Base-by-base conservation (phyloP, 2,888 invertebrate species). In the Lottia scabra region DNA sequence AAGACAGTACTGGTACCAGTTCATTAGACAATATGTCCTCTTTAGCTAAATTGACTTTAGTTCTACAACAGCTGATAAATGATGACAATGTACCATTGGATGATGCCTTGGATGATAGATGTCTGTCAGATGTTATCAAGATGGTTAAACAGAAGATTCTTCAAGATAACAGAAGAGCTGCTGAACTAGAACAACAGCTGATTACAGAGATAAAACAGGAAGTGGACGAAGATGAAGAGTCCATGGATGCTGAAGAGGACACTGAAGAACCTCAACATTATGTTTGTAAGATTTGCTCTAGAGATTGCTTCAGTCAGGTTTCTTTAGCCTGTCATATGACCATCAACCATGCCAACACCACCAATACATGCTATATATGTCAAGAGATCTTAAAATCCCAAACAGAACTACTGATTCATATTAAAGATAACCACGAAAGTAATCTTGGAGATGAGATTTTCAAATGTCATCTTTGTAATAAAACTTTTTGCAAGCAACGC, bases 381-480 rank as follows among this genome's bases (percentile, higher is more conserved):
- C 38, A 38, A 1, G 38, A 38, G 10, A 38, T 38, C 38, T 38
- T 38, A 1, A 38, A 38, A 1, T 5, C 38, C 10, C 38, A 38
- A 38, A 38, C 38, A 5, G 38, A 38, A 38, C 8, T 38, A 4
- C 38, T 38, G 38, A 38, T 38, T 38, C 38, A 38, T 38, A 38
- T 38, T 10, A 38, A 10, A 38, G 38, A 38, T 38, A 38, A 38
- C 38, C 38, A 38, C 8, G 38, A 38, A 38, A 38, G 1, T 8
- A 38, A 4, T 6, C 38, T 38, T 1, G 38, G 38, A 38, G 10
- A 38, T 38, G 38, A 38, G 1, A 1, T 6, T 38, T 38, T 38
- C 10, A 38, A 38, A 12, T 78, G 78, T 72, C 23, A 43, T 6
- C n/a, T 80, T 8, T 80, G 80, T 64, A 72, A 72, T 5, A 80